Evolutionary conservation across 2,888 invertebrate species (phyloP).

Genomic region (Leptinotarsa rubiginosa): DNA sequence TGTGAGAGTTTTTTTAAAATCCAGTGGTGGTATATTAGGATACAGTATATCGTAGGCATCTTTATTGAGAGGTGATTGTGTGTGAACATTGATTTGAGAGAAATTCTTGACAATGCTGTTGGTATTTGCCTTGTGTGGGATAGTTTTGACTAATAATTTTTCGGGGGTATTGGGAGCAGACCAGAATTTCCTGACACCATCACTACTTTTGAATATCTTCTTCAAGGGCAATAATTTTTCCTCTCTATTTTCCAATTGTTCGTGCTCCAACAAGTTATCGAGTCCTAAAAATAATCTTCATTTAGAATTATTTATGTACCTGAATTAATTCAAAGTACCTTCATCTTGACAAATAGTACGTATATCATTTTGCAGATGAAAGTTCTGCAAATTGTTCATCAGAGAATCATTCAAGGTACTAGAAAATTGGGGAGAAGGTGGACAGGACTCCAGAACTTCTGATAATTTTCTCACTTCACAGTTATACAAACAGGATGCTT

Average conservation of each 20-base stretch:
- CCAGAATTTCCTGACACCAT: conserved; percentile 28
- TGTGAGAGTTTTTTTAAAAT: conserved; percentile 46
- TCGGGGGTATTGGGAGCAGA: conserved; percentile 51
- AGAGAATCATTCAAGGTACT: conserved; percentile 61
- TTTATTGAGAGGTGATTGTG: conserved; percentile 53
- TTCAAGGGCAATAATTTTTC: conserved; percentile 11
- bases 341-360: conserved; percentile 19
- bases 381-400: conserved; percentile 56
- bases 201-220: conserved; percentile 30
- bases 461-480: conserved; percentile 41
- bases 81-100: conserved; percentile 50
- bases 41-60: conserved; percentile 60
- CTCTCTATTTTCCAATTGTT: neutral
- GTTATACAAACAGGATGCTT: conserved; percentile 46
- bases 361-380: conserved; percentile 40
- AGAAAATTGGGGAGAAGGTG: conserved; percentile 53
- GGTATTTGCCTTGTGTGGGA: conserved; percentile 34
- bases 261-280: neutral
- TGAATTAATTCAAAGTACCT: conserved; percentile 12
- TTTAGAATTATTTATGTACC: neutral
- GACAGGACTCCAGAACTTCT: conserved; percentile 49
- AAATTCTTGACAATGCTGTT: conserved; percentile 48
- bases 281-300: neutral
- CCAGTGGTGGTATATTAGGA: conserved; percentile 53
- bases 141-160: conserved; percentile 33